Evolutionary conservation across 2,888 invertebrate genomes (phyloP).

Genomic region (Agapostemon virescens): DNA sequence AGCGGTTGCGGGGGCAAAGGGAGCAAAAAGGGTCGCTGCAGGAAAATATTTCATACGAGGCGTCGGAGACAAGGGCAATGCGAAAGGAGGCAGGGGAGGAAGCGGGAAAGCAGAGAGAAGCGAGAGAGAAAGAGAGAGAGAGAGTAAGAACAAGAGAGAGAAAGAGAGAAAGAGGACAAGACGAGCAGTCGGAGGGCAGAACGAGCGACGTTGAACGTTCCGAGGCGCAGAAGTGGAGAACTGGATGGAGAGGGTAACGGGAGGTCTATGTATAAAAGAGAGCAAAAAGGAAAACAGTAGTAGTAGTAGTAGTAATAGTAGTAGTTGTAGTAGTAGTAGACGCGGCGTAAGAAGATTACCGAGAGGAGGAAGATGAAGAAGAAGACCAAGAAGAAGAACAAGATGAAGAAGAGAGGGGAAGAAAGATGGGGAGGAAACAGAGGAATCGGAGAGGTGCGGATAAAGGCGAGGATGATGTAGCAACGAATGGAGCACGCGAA

Average conservation of each 20-base stretch:
- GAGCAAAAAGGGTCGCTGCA: constrained; percentile 62
- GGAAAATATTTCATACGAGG: constrained; percentile 72
- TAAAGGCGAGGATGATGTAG: constrained; percentile 50
- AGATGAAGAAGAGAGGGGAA: not conserved
- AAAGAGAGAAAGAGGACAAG: constrained; percentile 18
- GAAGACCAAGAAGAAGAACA: not conserved
- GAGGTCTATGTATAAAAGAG: constrained; percentile 29
- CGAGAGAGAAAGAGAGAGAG: constrained; percentile 22
- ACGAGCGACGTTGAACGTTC: constrained; percentile 22
- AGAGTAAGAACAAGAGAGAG: constrained; percentile 9
- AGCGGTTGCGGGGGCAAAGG: constrained; percentile 60
- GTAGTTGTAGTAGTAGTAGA: constrained; percentile 14
- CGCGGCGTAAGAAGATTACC: constrained; percentile 39
- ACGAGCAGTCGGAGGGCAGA: constrained; percentile 27
- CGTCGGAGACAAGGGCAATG: constrained; percentile 33
- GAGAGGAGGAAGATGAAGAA: not conserved
- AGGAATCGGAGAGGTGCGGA: constrained; percentile 48
- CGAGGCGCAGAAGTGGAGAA: constrained; percentile 7
- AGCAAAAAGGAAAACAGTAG: constrained; percentile 34
- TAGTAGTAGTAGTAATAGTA: constrained; percentile 4
- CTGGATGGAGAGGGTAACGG: constrained; percentile 40
- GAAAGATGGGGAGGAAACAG: constrained; percentile 30
- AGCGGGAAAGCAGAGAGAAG: constrained; percentile 17
- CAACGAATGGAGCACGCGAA: constrained; percentile 57
- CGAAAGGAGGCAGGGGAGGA: constrained; percentile 15